Base-by-base conservation (phyloP, 2,113 vertebrate species). In the Microtus ochrogaster region DNA sequence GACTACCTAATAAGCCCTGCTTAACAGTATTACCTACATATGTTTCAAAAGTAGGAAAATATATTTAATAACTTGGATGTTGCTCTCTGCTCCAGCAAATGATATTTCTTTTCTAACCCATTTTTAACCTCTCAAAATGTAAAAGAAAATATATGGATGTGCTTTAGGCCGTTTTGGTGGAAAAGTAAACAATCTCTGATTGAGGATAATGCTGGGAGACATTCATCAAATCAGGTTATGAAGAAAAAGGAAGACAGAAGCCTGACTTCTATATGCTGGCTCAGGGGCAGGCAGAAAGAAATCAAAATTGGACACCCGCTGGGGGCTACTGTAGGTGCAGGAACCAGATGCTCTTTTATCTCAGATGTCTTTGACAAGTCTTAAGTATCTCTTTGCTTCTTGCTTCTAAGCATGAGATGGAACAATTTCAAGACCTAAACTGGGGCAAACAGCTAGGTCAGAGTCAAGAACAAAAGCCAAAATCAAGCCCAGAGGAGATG, bases 361-460 rank as follows among this genome's bases (percentile, higher is more conserved):
- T 89, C 55, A 47, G 65, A 92, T 12, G n/a, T 89, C 77, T 72
- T 89, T 78, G 84, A 88, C 24, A 81, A 83, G 41, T 87, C 61
- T 89, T 91, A 77, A 95, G 82, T 41, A 22, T 94, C 47, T 30
- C 77, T 91, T 85, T 85, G 66, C 26, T 82, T 79, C 17, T 95
- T 65, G 55, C 39, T 3, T 73, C 74, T 90, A 73, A 72, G 65
- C 76, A 74, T 55, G 30, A 12, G 82, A 93, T 39, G 36, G 68
- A 95, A 77, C 66, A 89, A 79, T 95, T 93, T 97, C 33, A 96
- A 94, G 68, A 95, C 36, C 26, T 70, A 88, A 92, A 92, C 1
- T 78, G 36, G 21, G 61, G 16, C 49, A 74, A 86, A 36, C 49
- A 73, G 24, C 77, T 82, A 66, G 49, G 78, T 89, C 77, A 86